Conservation (phyloP, 2,797 vertebrate species). For the Choloepus didactylus region DNA sequence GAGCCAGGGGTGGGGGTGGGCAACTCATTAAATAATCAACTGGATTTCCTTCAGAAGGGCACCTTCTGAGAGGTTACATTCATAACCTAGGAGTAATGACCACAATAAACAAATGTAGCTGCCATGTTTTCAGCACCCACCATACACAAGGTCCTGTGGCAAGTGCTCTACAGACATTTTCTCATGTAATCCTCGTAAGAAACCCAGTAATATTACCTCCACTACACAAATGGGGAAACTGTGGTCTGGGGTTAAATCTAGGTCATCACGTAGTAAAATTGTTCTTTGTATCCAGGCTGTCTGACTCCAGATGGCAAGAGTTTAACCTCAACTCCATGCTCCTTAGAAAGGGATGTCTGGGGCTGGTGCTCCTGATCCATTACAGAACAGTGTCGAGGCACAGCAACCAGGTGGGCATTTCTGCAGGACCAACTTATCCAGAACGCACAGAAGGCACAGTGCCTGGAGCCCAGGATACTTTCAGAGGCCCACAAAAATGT, state of each 20-base stretch:
- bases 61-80: background rate
- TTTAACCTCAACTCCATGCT: no score
- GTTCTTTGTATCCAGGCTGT: no score
- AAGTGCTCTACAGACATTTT: background rate
- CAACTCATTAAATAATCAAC: background rate
- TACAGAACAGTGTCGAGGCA: background rate
- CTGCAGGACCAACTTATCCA: background rate
- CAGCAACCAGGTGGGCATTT: rapidly evolving
- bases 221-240: background rate
- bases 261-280: background rate
- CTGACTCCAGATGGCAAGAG: background rate
- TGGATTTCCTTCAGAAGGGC: background rate
- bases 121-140: rapidly evolving
- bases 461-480: background rate
- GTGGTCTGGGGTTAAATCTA: background rate
- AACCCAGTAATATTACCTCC: no score
- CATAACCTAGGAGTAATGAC: background rate
- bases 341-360: background rate
- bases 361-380: background rate
- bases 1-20: no score
- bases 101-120: background rate
- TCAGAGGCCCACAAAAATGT: background rate
- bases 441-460: background rate
- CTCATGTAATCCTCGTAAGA: background rate
- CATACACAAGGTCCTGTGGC: no score